Base-by-base conservation (phyloP, 2,797 vertebrate genomes). In the Cynopterus sphinx region DNA sequence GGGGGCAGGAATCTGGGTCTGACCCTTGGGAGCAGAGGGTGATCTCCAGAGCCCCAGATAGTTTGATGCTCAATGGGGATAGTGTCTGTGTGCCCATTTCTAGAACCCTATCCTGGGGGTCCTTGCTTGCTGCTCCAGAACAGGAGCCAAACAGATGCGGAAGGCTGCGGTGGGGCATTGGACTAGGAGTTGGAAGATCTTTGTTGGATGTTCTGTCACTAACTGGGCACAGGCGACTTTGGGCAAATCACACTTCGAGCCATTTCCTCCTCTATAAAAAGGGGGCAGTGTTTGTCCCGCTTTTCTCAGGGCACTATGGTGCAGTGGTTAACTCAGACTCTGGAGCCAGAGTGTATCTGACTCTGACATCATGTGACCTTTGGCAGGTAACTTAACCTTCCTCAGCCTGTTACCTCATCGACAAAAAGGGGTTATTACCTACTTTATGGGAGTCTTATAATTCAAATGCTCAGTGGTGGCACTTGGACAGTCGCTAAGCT, bases 341-440 rank as follows among this genome's bases (percentile, higher is more conserved):
- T 68, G 46, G 59, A 92, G 22, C 82, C 51, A 78, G 49, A 88
- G 74, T 88, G 95, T 91, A 51, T 87, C 68, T 81, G 81, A 77
- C 67, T 70, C 51, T 85, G 46, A 82, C 65, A 24, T 3, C 75
- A 33, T 85, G 24, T 94, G 70, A 92, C 65, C 71, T 88, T 94
- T 84, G 81, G 36, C 15, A 4, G 63, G 71, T 90, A 79, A 73
- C 24, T 86, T 89, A 55, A 87, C 61, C 49, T 84, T 91, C 28
- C 68, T 12, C 70, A 91, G 89, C 86, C 75, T 95, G 86, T 91
- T 95, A 95, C 91, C 79, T 91, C 59, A 33, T 77, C 81, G 87
- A 53, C 46, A 86, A 83, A 89, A 89, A 84, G 59, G 65, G 39
- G 46, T 16, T 68, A 57, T 55, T 73, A 90, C 75, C 46, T 73